Evolutionary conservation across 2,888 invertebrate species (phyloP), one percentile per base, ranked within the genome.

Genomic region (Venusia cambrica): DNA sequence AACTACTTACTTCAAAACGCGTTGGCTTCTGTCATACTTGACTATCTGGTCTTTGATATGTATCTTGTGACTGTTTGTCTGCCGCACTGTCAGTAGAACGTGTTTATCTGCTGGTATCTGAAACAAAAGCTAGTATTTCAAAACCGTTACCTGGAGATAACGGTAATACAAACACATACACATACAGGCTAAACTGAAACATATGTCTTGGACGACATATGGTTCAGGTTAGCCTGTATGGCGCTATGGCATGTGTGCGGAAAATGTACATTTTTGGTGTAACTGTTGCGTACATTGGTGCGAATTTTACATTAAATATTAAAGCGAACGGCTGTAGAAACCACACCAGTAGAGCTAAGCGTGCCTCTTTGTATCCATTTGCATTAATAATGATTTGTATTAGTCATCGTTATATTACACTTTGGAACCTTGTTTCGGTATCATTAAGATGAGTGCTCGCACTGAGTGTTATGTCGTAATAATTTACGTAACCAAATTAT

Each of bases 1-100:
- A 20, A 28, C 45, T 56, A 83, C 88, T 88, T 68, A 93, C 93
- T 92, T 92, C 48, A 94, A 87, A 51, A 92, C 92, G 42, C 93
- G 88, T 67, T 93, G 93, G 69, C 92, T 92, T 54, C 92, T 89
- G 65, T 93, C 93, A 68, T 93, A 93, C 64, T 93, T 93, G 52
- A 92, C 91, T 62, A 91, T 90, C 78, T 92, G 92, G 73, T 93
- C 93, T 84, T 93, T 93, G 87, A 92, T 92, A 89, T 92, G 92
- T 77, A 92, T 91, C 80, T 93, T 92, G 73, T 93, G 92, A 73
- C 92, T 92, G 79, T 93, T 92, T 28, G 92, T 90, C 68, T 94
- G 94, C 65, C 92, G 89, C 49, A 95, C 91, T 34, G 92, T 92
- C 52, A 94, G 84, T 56, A 94, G 83, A 37, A 93, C 93, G 57